Evolutionary conservation across 2,888 invertebrate genomes (phyloP).

Genomic region (Xiphydria camelus): DNA sequence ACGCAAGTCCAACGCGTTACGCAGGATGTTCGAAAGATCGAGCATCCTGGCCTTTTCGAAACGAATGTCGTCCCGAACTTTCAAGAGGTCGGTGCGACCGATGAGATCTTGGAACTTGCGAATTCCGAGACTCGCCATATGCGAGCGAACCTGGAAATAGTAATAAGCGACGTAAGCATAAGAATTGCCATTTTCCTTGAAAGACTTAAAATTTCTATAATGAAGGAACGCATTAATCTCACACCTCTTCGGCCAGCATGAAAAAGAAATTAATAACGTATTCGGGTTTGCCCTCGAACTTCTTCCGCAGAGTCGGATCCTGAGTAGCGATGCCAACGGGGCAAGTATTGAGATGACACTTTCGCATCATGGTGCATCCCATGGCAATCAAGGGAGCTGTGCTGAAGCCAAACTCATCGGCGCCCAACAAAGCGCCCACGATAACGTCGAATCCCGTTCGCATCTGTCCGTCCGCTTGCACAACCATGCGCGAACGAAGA

Average conservation of each 20-base stretch:
- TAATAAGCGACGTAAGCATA: too few relatives aligned
- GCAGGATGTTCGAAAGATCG: conserved; percentile 82
- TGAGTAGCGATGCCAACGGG: conserved; percentile 99
- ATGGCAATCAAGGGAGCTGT: conserved; percentile 97
- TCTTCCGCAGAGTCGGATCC: conserved; percentile 91
- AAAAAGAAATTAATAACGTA: conserved; percentile 97
- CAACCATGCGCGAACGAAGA: conserved; percentile 86
- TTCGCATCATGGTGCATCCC: conserved; percentile 99
- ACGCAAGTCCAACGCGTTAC: conserved; percentile 86
- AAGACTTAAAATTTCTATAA: neutral
- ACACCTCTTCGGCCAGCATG: conserved; percentile 97
- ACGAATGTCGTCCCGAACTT: conserved; percentile 70
- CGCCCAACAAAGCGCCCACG: conserved; percentile 93
- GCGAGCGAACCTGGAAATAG: conserved; percentile 71
- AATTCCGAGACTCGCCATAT: conserved; percentile 92
- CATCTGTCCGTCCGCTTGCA: conserved; percentile 96
- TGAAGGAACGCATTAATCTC: conserved; percentile 25
- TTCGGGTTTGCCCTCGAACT: conserved; percentile 97
- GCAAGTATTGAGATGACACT: conserved; percentile 98
- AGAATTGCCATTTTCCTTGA: too few relatives aligned
- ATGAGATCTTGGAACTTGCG: conserved; percentile 87
- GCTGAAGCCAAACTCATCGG: conserved; percentile 98
- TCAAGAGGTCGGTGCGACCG: conserved; percentile 87
- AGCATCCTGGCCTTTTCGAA: conserved; percentile 81
- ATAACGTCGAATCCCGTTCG: conserved; percentile 95